Evolutionary conservation across 2,113 vertebrate genomes (phyloP).

Genomic region (Tyrannus savana): DNA sequence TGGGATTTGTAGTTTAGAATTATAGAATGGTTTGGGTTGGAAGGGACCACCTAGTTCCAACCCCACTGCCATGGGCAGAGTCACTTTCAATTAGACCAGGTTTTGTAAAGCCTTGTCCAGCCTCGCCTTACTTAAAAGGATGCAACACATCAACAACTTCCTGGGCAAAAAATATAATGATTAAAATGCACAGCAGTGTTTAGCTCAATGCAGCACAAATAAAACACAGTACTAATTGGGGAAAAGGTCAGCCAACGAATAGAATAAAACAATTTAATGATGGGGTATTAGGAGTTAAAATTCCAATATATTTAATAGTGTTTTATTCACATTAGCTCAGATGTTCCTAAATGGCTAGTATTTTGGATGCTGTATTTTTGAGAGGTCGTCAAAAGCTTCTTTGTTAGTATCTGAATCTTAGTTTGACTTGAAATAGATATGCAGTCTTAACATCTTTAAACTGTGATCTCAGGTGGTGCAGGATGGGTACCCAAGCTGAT

Average conservation of each 20-base stretch:
- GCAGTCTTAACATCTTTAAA: neutral
- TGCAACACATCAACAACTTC: neutral
- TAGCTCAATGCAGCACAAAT: neutral
- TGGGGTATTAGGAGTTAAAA: neutral
- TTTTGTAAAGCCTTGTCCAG: neutral
- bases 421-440: neutral
- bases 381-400: neutral
- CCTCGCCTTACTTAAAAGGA: neutral
- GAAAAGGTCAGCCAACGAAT: neutral
- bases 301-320: neutral
- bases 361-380: neutral
- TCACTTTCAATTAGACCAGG: neutral
- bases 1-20: neutral
- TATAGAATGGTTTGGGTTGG: neutral
- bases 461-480: neutral
- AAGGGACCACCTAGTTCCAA: neutral
- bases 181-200: neutral
- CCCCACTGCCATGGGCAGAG: neutral
- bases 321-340: neutral
- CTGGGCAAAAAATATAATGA: neutral
- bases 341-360: neutral
- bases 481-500: neutral
- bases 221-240: neutral
- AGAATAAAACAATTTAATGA: neutral
- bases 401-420: neutral